These are phyloP conservation scores for Acomys russatus DNA, from an alignment of 2,797 vertebrate species.

Conservation along the genomic window DNA sequence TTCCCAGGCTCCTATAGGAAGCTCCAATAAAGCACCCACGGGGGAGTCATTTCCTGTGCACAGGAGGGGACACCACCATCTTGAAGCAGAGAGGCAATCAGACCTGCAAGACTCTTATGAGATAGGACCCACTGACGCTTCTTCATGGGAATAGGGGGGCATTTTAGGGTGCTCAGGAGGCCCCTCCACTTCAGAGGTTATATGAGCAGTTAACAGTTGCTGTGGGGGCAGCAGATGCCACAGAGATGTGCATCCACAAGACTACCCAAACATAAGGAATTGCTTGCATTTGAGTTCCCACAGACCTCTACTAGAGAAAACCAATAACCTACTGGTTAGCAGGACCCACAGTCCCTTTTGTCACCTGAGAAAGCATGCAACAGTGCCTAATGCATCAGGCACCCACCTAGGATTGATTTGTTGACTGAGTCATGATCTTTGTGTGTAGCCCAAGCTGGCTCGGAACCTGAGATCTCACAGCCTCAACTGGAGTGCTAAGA, in stretches of 20 bases:
- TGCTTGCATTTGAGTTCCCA: not conserved
- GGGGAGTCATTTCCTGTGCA: not conserved
- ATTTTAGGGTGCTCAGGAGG: not conserved
- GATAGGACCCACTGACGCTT: not conserved
- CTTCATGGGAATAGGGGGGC: not conserved
- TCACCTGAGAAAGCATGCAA: not conserved
- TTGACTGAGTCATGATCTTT: not conserved
- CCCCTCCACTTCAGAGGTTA: not conserved
- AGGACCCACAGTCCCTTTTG: not conserved
- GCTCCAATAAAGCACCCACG: not conserved
- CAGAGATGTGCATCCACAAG: not conserved
- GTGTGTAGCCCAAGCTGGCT: not conserved
- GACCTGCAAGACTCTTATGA: not conserved
- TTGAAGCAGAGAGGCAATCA: not conserved
- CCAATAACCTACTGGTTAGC: not conserved
- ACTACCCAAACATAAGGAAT: no score
- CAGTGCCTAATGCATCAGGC: not conserved
- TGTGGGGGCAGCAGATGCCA: not conserved
- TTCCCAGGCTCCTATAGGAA: not conserved
- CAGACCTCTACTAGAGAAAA: not conserved
- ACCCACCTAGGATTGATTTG: not conserved
- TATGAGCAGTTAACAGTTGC: not conserved
- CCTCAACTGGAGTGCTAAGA: not conserved
- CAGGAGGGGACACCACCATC: not conserved
- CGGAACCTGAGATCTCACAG: not conserved